A percentile compares a stretch with the other conserved stretches of the same genome.
phyloP scores from a whole-genome alignment of 2,113 vertebrate genomes.

The Opisthocomus hoazin region DNA sequence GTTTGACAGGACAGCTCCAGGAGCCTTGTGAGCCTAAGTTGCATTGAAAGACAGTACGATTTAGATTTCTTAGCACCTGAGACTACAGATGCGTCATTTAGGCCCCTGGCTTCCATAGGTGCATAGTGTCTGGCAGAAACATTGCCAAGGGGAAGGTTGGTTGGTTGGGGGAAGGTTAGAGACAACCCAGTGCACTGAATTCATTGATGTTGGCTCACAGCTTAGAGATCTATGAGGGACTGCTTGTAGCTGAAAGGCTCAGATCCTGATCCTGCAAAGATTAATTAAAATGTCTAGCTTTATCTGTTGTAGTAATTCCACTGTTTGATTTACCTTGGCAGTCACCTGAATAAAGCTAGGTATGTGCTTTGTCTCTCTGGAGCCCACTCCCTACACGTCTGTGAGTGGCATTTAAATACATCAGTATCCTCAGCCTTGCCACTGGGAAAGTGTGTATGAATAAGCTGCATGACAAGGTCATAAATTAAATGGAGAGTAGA shows the following conservation, averaged over 20 bases:
- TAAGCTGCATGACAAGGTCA: conserved; percentile 18
- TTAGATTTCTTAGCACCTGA: background rate
- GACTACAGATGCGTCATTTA: background rate
- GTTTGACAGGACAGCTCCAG: background rate
- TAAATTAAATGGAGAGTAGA: conserved; percentile 19
- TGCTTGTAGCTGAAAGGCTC: background rate
- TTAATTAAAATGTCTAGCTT: background rate
- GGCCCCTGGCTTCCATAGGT: background rate
- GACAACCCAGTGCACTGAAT: background rate
- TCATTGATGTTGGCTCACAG: background rate
- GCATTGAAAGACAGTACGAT: background rate
- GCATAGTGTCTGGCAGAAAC: background rate
- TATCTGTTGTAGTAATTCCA: background rate
- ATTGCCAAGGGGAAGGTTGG: background rate
- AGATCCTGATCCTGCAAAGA: background rate
- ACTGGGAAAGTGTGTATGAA: background rate
- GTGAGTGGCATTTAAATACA: background rate
- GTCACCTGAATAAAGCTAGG: background rate
- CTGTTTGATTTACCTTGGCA: background rate
- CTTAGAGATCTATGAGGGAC: background rate
- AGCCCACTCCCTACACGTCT: accelerated
- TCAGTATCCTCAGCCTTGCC: background rate
- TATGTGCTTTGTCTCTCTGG: background rate
- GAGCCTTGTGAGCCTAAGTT: background rate
- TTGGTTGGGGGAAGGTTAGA: background rate